Conservation (phyloP, 2,113 vertebrate species). For the Chascanopsetta lugubris region DNA sequence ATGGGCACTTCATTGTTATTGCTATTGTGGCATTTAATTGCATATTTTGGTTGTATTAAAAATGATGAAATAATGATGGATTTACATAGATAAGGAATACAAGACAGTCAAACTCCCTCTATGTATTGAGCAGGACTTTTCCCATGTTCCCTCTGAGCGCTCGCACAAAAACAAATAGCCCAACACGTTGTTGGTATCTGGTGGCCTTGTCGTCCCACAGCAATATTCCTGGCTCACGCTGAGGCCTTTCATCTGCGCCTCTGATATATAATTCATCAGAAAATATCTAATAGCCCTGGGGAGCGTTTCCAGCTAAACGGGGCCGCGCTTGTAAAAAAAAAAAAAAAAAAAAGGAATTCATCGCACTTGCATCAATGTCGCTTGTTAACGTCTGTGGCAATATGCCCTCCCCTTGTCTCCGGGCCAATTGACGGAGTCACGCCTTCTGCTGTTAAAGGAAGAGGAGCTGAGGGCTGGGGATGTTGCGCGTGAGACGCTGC, state of each 20-base stretch:
- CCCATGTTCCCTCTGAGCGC: conserved; percentile 34
- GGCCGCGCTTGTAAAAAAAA: conserved; percentile 61
- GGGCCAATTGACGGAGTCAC: conserved; percentile 63
- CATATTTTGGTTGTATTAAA: too few relatives aligned
- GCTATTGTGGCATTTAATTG: neutral
- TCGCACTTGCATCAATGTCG: too few relatives aligned
- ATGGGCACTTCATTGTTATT: neutral
- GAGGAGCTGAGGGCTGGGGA: conserved; percentile 61
- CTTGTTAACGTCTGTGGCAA: conserved; percentile 76
- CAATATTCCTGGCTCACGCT: conserved; percentile 66
- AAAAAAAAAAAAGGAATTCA: conserved; percentile 67
- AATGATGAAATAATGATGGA: too few relatives aligned
- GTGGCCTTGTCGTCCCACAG: conserved; percentile 62
- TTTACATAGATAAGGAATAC: too few relatives aligned
- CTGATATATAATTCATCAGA: conserved; percentile 82
- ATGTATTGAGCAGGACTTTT: conserved; percentile 30
- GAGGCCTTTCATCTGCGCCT: conserved; percentile 74
- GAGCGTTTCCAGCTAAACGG: conserved; percentile 75
- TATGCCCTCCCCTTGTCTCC: conserved; percentile 67
- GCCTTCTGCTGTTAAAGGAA: conserved; percentile 62
- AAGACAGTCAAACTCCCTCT: neutral
- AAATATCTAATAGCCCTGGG: conserved; percentile 75
- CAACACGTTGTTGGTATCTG: conserved; percentile 39
- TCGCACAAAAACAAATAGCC: conserved; percentile 62
- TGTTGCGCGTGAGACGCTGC: conserved; percentile 65